phyloP scores from a whole-genome alignment of 2,888 invertebrate genomes.

The Tenthredo mesomela region DNA sequence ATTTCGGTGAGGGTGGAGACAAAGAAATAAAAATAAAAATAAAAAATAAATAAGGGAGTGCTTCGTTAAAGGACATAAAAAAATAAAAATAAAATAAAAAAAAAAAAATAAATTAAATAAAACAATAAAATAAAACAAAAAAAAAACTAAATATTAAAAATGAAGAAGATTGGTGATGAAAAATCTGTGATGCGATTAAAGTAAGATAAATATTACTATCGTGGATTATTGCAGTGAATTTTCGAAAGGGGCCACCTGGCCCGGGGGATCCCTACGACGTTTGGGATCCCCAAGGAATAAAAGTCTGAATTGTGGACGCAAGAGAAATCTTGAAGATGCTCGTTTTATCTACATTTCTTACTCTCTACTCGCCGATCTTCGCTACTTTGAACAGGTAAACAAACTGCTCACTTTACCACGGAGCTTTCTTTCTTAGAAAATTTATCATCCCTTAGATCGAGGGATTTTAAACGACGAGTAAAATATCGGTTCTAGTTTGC shows the following conservation, averaged over 20 bases:
- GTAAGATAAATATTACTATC: slow-evolving; percentile 61
- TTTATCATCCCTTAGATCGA: not conserved
- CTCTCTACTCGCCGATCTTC: slow-evolving; percentile 82
- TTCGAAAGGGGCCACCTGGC: slow-evolving; percentile 75
- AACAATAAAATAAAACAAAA: not conserved
- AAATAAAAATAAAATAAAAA: not conserved
- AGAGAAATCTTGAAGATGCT: slow-evolving; percentile 81
- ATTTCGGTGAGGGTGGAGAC: not conserved
- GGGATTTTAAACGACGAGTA: not conserved
- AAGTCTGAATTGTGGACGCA: slow-evolving; percentile 60
- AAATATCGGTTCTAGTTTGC: not conserved
- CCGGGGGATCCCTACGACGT: slow-evolving; percentile 75
- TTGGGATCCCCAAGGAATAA: slow-evolving; percentile 71
- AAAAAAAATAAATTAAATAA: not conserved
- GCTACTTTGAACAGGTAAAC: slow-evolving; percentile 84
- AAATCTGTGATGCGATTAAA: slow-evolving; percentile 4
- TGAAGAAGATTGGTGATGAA: not conserved
- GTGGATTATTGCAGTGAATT: slow-evolving; percentile 72
- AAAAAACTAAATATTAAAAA: not conserved
- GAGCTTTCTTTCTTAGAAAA: not conserved
- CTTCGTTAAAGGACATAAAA: not conserved
- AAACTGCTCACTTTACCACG: not conserved
- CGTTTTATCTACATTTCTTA: slow-evolving; percentile 84
- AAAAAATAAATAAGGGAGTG: not conserved
- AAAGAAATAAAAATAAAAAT: not conserved